These are phyloP conservation scores for Chaunax sp. DNA, from an alignment of 2,797 vertebrate genomes.

Conservation along the genomic window DNA sequence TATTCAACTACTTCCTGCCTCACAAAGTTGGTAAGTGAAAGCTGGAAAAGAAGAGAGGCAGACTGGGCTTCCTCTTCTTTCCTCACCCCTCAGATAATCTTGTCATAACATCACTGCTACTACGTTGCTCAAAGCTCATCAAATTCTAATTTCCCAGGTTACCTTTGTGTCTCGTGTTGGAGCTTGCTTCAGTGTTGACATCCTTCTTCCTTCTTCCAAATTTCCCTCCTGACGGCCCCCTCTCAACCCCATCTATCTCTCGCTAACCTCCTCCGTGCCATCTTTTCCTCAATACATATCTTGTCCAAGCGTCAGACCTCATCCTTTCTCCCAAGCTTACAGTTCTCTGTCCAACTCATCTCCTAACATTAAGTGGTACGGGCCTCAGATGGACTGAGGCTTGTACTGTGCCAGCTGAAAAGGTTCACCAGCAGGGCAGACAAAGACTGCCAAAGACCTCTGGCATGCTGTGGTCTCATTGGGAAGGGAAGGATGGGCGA, in stretches of 20 bases:
- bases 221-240: conserved; percentile 48
- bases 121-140: conserved; percentile 59
- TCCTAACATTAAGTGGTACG: conserved; percentile 46
- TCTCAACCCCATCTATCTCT: conserved; percentile 49
- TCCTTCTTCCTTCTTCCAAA: conserved; percentile 37
- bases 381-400: conserved; percentile 44
- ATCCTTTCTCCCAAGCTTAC: conserved; percentile 47
- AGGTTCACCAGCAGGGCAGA: conserved; percentile 63
- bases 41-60: conserved; percentile 53
- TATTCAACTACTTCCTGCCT: conserved; percentile 50
- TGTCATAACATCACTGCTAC: conserved; percentile 54
- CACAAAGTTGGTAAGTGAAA: conserved; percentile 75
- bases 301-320: conserved; percentile 57
- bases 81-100: conserved; percentile 45
- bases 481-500: conserved; percentile 11
- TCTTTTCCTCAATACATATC: conserved; percentile 51
- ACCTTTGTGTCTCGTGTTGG: conserved; percentile 62
- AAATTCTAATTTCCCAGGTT: conserved; percentile 63
- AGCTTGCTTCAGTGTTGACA: conserved; percentile 57
- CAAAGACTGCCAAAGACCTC: conserved; percentile 53
- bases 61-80: conserved; percentile 53
- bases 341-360: conserved; percentile 59
- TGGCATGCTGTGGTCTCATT: conserved; percentile 36
- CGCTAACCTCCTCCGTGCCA: conserved; percentile 56
- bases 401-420: conserved; percentile 43